Base-by-base conservation (phyloP, 2,888 invertebrate species). In the Plebejus anna region DNA sequence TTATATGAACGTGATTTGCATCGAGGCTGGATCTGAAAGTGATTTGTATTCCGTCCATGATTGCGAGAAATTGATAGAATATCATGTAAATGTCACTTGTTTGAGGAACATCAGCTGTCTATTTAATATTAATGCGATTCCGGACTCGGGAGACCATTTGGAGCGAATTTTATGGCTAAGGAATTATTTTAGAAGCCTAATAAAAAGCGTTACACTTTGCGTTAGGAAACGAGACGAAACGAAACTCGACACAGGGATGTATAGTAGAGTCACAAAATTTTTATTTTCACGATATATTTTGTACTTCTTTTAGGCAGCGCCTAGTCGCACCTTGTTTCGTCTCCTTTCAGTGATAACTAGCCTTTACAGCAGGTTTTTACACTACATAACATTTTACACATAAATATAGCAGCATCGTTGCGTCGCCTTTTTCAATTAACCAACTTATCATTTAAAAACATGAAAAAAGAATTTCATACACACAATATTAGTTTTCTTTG, bases 1-100 rank as follows among this genome's bases (percentile, higher is more conserved):
- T 80, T 80, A 80, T 79, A 78, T n/a, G 71, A 71, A 72, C 47
- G 66, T 72, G 72, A 72, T 73, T 73, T 73, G 16, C 73, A 55
- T 73, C 32, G 32, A 28, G 28, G 28, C 16, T 28, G 73, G 28
- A 73, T 55, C 55, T 6, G 73, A 73, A 66, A 66, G 66, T 73
- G 16, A 73, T 73, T 73, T 73, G 51, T 73, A 73, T 73, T 73
- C 73, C 32, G 32, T 32, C 47, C 47, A 28, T 55, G 51, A 6
- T 55, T 28, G 32, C 11, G 16, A 73, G 28, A 73, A 73, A 73
- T 73, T 73, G 51, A 55, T 73, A 73, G 32, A 73, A 73, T 73
- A 73, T 73, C 73, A 73, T 55, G 73, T 51, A 73, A 73, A 73
- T 55, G 73, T 73, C 51, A 73, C 73, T 73, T 73, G 73, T 55